Evolutionary conservation across 2,113 vertebrate species (phyloP).

Genomic region (Micronisus gabar): DNA sequence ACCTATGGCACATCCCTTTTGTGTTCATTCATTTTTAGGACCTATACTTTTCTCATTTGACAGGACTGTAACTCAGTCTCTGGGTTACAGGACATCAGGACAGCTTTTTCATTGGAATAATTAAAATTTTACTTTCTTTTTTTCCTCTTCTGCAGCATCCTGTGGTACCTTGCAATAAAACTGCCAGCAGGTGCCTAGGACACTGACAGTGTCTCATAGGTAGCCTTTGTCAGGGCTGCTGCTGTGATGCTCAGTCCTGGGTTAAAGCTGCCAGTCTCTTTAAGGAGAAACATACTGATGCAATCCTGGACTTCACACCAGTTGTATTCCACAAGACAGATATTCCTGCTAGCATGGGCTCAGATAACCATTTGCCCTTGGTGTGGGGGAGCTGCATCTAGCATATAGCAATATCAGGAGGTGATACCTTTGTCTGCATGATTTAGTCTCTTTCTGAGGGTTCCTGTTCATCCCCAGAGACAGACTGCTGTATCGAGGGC

Average conservation of each 20-base stretch:
- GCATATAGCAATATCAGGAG: neutral
- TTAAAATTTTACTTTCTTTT: neutral
- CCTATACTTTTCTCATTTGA: neutral
- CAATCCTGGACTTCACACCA: neutral
- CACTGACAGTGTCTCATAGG: neutral
- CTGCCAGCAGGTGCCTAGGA: neutral
- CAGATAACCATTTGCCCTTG: fast-evolving
- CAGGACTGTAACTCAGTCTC: neutral
- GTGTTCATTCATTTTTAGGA: neutral
- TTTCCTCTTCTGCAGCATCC: neutral
- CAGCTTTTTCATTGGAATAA: neutral
- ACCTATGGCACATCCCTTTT: neutral
- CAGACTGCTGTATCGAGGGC: fast-evolving
- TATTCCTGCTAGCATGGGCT: neutral
- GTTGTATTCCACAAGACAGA: neutral
- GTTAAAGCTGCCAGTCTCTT: neutral
- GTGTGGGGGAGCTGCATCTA: neutral
- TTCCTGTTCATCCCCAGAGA: neutral
- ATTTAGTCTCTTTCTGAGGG: neutral
- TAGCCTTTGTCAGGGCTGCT: neutral
- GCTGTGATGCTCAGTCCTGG: neutral
- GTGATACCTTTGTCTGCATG: neutral
- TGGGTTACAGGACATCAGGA: neutral
- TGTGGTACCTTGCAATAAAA: neutral
- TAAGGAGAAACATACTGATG: neutral